phyloP scores from a whole-genome alignment of 2,888 invertebrate species.

The Boloria selene region DNA sequence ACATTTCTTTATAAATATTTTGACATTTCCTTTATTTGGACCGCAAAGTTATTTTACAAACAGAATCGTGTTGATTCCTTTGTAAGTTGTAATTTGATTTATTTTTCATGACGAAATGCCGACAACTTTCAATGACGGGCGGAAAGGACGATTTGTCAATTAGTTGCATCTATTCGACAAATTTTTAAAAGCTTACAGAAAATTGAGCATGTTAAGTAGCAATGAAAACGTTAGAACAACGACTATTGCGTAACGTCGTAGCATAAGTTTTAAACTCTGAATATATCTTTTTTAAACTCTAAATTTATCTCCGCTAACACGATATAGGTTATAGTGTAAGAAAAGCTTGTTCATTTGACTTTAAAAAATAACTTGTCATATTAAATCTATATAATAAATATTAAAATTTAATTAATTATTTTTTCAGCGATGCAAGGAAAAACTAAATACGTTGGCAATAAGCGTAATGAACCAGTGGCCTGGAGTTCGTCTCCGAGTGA shows the following conservation, averaged over 20 bases:
- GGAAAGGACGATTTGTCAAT: conserved; percentile 71
- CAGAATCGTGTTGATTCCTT: conserved; percentile 75
- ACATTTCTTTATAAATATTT: conserved; percentile 81
- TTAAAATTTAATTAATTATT: conserved; percentile 22
- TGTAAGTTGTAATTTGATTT: conserved; percentile 80
- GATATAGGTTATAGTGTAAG: too few relatives aligned
- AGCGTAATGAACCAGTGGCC: conserved; percentile 99
- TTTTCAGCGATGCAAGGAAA: conserved; percentile 97
- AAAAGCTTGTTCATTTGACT: too few relatives aligned
- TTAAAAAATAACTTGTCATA: not conserved
- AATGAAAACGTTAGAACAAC: too few relatives aligned
- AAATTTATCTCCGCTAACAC: too few relatives aligned
- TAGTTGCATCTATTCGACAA: conserved; percentile 75
- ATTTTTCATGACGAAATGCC: conserved; percentile 74
- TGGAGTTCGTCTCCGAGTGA: conserved; percentile 94
- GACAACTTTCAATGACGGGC: conserved; percentile 62
- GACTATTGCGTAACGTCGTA: too few relatives aligned
- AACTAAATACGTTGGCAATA: conserved; percentile 95
- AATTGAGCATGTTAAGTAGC: conserved; percentile 47
- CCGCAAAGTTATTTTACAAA: conserved; percentile 73
- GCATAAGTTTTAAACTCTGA: too few relatives aligned
- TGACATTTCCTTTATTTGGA: conserved; percentile 78
- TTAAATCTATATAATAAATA: not conserved
- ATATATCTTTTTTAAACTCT: too few relatives aligned
- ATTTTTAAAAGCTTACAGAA: conserved; percentile 71